Conservation (phyloP, 1,140 invertebrate species). For the Telenomus remus region DNA sequence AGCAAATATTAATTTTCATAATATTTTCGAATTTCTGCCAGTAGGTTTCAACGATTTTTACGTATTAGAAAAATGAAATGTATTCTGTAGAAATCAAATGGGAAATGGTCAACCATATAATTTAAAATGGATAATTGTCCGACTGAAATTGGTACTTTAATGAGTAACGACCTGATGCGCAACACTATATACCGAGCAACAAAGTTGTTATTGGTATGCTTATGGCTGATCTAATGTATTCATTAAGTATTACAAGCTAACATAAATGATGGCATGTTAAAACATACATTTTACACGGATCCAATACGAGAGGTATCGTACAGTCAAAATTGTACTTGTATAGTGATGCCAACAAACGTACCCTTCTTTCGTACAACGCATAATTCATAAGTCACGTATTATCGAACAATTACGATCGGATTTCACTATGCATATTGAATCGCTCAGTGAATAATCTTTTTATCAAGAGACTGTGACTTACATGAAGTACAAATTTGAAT, state of each 20-base stretch:
- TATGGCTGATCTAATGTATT: constrained; percentile 54
- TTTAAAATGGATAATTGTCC: constrained; percentile 15
- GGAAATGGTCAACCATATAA: too few relatives aligned
- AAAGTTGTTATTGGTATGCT: constrained; percentile 55
- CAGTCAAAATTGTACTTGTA: constrained; percentile 29
- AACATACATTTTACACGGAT: constrained; percentile 55
- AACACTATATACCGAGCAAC: constrained; percentile 20
- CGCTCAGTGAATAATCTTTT: constrained; percentile 2
- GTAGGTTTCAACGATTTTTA: too few relatives aligned
- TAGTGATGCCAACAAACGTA: constrained; percentile 22
- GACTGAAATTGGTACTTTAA: constrained; percentile 24
- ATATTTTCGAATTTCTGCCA: too few relatives aligned
- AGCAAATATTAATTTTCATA: too few relatives aligned
- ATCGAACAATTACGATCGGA: constrained; percentile 26
- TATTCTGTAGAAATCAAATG: too few relatives aligned
- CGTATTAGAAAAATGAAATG: too few relatives aligned
- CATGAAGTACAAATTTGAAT: neutral
- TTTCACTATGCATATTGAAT: too few relatives aligned
- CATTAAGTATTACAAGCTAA: constrained; percentile 42
- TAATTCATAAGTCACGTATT: constrained; percentile 25
- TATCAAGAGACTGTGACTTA: neutral
- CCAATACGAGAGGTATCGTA: constrained; percentile 44
- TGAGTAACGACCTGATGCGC: constrained; percentile 28
- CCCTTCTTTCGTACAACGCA: constrained; percentile 20
- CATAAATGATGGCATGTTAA: constrained; percentile 53